Evolutionary conservation across 1,140 invertebrate genomes (phyloP), one percentile per base, ranked within the genome.

Genomic region (Bombus picipes): DNA sequence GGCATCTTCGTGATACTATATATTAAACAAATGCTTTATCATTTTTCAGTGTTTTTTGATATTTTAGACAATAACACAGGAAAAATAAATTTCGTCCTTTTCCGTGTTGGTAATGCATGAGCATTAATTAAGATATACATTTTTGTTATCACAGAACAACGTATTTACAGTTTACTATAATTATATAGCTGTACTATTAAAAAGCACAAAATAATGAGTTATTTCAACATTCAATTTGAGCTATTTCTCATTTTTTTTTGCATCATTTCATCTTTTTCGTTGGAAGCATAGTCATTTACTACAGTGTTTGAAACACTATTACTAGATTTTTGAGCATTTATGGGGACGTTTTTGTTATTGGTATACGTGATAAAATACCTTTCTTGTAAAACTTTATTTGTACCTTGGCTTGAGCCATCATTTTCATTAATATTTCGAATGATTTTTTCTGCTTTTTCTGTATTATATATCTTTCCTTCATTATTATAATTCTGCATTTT

Each of bases 101-200:
- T 89, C 75, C 75, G 81, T 85, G 82, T 87, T 82, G 81, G 62
- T 89, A 84, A 85, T 89, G 77, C 81, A 71, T 25, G 78, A 87
- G 70, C 78, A 85, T 62, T 65, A 74, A 81, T 88, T 86, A 88
- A 84, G 81, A 90, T 85, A 41, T 88, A 90, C 57, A 57, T 87
- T 76, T 84, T 88, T n/a, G 10, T 72, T 90, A 90, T 91, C 89
- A 90, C 87, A 91, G 87, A 81, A 81, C 74, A 83, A 90, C 81
- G 25, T 88, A 91, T 91, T 85, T 90, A 91, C 88, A 90, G 47
- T 25, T 79, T 77, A 71, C 47, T 82, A 87, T 83, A 84, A 78
- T 83, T 89, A 65, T 28, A 86, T 32, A 77, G 41, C 28, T 80
- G 71, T 80, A 71, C 13, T 39, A 39, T 62, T 75, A 72, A 76